These are phyloP conservation scores for Spatulosminthurus flaviceps DNA, from an alignment of 2,888 invertebrate species.

Conservation along the genomic window DNA sequence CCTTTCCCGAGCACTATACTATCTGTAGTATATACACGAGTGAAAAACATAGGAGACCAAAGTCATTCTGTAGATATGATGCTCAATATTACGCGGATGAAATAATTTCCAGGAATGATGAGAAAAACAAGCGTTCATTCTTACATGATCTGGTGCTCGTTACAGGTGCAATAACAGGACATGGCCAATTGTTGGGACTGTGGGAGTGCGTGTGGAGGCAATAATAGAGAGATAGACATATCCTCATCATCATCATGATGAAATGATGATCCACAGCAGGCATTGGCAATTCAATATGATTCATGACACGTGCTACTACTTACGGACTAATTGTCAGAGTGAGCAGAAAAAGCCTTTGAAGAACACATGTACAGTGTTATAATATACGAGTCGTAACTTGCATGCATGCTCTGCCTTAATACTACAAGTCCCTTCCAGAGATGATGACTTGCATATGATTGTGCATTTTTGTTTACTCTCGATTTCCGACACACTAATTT, in stretches of 20 bases:
- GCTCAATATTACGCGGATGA: too few species aligned
- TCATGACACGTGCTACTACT: slow-evolving; percentile 35
- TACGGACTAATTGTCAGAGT: background rate
- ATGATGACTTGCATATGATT: slow-evolving; percentile 3
- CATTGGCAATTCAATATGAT: background rate
- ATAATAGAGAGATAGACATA: too few species aligned
- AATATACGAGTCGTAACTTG: too few species aligned
- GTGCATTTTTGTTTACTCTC: slow-evolving; percentile 22
- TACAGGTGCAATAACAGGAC: slow-evolving; percentile 2
- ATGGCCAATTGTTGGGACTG: too few species aligned
- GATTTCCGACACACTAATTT: background rate
- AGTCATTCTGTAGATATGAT: too few species aligned
- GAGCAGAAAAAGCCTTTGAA: too few species aligned
- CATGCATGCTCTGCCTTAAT: too few species aligned
- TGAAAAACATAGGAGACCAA: too few species aligned
- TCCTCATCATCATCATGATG: slow-evolving; percentile 24
- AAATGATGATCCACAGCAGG: slow-evolving; percentile 18
- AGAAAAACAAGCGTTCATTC: background rate
- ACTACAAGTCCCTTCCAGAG: too few species aligned
- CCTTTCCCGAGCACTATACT: background rate
- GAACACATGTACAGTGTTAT: too few species aligned
- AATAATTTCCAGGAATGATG: background rate
- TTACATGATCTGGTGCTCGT: background rate
- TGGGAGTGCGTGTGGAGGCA: too few species aligned
- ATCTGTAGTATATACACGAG: too few species aligned